phyloP scores from a whole-genome alignment of 2,888 invertebrate genomes.

The Euzetes globulus region DNA sequence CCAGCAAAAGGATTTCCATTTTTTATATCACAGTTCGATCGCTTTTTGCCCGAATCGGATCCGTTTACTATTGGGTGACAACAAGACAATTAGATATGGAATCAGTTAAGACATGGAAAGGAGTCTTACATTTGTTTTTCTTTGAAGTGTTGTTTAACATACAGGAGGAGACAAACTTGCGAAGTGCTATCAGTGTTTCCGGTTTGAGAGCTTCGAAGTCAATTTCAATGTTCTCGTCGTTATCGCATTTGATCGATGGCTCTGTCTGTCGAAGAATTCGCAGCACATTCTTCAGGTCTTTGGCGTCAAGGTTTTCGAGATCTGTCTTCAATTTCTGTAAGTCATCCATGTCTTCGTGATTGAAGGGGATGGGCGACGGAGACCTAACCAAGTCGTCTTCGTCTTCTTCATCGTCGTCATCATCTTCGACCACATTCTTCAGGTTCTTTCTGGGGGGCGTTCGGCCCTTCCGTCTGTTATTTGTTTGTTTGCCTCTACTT shows the following conservation, averaged over 20 bases:
- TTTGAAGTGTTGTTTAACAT: slow-evolving; percentile 28
- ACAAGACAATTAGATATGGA: not conserved
- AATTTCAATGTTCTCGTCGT: slow-evolving; percentile 33
- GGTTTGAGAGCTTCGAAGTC: slow-evolving; percentile 33
- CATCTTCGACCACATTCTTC: not conserved
- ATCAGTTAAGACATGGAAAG: not conserved
- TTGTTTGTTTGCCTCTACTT: not conserved
- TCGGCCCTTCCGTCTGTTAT: not conserved
- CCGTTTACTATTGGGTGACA: not conserved
- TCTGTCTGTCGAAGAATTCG: slow-evolving; percentile 31
- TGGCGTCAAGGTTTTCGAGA: slow-evolving; percentile 35
- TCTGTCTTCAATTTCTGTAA: slow-evolving; percentile 32
- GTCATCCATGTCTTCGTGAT: slow-evolving; percentile 28
- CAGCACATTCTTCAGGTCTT: slow-evolving; percentile 34
- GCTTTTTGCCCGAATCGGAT: slow-evolving; percentile 8
- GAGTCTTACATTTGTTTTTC: not conserved
- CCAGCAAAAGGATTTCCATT: not conserved
- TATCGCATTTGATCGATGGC: slow-evolving; percentile 34
- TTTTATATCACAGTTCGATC: slow-evolving; percentile 9
- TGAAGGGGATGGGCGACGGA: slow-evolving; percentile 14
- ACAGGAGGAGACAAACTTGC: slow-evolving; percentile 34
- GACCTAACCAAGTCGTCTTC: not conserved
- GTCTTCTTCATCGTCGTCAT: slow-evolving; percentile 17
- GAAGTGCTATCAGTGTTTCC: slow-evolving; percentile 28
- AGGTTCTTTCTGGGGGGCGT: not conserved